Percentiles rank a stretch among this genome's conserved stretches.
These are phyloP conservation scores for Drosophila kikkawai DNA, from an alignment of 1,140 invertebrate genomes.

Conservation along the genomic window DNA sequence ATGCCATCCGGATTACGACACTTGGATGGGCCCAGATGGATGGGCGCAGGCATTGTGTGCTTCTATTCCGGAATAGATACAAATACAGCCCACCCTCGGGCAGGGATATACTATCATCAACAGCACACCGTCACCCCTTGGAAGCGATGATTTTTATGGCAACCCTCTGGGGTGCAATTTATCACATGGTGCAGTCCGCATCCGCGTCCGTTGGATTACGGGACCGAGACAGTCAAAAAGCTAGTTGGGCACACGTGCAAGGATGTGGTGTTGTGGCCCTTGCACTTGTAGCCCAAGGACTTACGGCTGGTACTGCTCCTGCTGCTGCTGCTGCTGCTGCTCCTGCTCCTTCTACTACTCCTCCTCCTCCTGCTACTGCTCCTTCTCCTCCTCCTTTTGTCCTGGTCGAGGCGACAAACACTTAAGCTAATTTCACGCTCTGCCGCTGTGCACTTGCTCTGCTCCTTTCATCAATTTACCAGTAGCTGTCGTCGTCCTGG, in stretches of 20 bases:
- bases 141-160: slow-evolving; percentile 79
- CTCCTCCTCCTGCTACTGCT: background rate
- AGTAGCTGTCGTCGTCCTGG: slow-evolving; percentile 64
- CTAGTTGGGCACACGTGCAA: slow-evolving; percentile 69
- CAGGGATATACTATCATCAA: background rate
- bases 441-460: slow-evolving; percentile 19
- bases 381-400: background rate
- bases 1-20: slow-evolving; percentile 27
- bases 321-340: background rate
- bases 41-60: background rate
- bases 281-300: slow-evolving; percentile 47
- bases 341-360: background rate
- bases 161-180: slow-evolving; percentile 84
- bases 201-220: slow-evolving; percentile 63
- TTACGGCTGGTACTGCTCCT: slow-evolving; percentile 14
- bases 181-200: slow-evolving; percentile 70
- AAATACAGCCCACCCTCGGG: background rate
- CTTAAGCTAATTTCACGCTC: slow-evolving; percentile 82
- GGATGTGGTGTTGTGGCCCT: slow-evolving; percentile 3
- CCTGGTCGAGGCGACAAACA: slow-evolving; percentile 49
- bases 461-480: slow-evolving; percentile 50
- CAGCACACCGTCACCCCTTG: slow-evolving; percentile 8
- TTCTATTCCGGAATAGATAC: slow-evolving; percentile 4
- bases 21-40: slow-evolving; percentile 37
- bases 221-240: slow-evolving; percentile 74